phyloP scores from a whole-genome alignment of 2,797 vertebrate genomes.

The Acanthurus lineatus region DNA sequence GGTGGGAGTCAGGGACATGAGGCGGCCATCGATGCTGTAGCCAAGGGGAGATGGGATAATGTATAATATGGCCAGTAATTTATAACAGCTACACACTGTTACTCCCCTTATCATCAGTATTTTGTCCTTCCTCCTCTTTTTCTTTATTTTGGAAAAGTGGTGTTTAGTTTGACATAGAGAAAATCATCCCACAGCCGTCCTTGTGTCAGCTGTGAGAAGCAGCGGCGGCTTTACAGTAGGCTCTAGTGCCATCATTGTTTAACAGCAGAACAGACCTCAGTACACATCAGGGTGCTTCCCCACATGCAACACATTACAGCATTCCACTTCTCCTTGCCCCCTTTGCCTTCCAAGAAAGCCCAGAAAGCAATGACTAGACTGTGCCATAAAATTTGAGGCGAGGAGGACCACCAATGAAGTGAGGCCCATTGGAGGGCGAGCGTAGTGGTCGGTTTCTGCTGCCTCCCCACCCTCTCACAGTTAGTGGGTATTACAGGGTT shows the following conservation, averaged over 20 bases:
- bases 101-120: no score
- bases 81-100: neutral
- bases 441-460: slow-evolving; percentile 54
- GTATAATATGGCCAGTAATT: slow-evolving; percentile 9
- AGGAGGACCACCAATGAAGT: slow-evolving; percentile 76
- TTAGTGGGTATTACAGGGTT: slow-evolving; percentile 63
- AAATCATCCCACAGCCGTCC: slow-evolving; percentile 9
- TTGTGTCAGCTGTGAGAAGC: slow-evolving; percentile 18
- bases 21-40: slow-evolving; percentile 21
- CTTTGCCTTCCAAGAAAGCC: slow-evolving; percentile 59
- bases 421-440: slow-evolving; percentile 54
- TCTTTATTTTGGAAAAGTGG: neutral
- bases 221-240: slow-evolving; percentile 15
- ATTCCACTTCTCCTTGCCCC: slow-evolving; percentile 51
- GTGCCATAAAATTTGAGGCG: slow-evolving; percentile 63
- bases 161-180: slow-evolving; percentile 3
- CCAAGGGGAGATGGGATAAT: slow-evolving; percentile 4
- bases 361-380: slow-evolving; percentile 62
- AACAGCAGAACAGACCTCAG: slow-evolving; percentile 26
- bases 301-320: slow-evolving; percentile 60
- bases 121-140: neutral
- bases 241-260: slow-evolving; percentile 43
- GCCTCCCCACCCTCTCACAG: slow-evolving; percentile 27
- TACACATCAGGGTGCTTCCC: slow-evolving; percentile 46
- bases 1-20: slow-evolving; percentile 58